Percentiles rank a stretch among this genome's conserved stretches.
phyloP scores from a whole-genome alignment of 2,888 invertebrate genomes.

The Drosophila recens region DNA sequence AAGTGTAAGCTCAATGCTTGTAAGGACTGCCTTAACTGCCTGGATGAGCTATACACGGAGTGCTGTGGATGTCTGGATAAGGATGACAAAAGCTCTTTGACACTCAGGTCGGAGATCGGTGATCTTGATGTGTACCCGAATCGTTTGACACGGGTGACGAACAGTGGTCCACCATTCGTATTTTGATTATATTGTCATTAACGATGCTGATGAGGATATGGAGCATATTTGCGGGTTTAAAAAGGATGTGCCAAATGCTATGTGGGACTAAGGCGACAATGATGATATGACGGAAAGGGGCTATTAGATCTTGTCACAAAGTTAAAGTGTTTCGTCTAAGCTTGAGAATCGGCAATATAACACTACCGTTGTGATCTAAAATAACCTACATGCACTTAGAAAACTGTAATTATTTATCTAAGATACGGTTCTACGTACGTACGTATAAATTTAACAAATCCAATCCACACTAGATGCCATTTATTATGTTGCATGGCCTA shows the following conservation, averaged over 20 bases:
- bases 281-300: slow-evolving; percentile 53
- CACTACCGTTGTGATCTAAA: too few relatives aligned
- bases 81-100: too few relatives aligned
- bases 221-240: slow-evolving; percentile 84
- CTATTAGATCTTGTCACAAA: background rate
- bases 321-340: background rate
- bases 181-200: slow-evolving; percentile 82
- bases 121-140: too few relatives aligned
- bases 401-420: too few relatives aligned
- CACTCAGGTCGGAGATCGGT: too few relatives aligned
- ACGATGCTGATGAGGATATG: slow-evolving; percentile 78
- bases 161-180: slow-evolving; percentile 80
- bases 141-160: slow-evolving; percentile 85
- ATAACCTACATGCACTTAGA: too few relatives aligned
- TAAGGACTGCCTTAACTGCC: slow-evolving; percentile 95
- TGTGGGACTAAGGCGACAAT: slow-evolving; percentile 88
- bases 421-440: too few relatives aligned
- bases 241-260: slow-evolving; percentile 84
- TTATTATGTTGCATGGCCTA: too few relatives aligned
- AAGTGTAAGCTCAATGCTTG: slow-evolving; percentile 96
- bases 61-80: too few relatives aligned
- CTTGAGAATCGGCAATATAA: background rate
- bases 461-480: too few relatives aligned
- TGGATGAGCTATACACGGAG: slow-evolving; percentile 92
- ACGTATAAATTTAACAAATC: too few relatives aligned